These are phyloP conservation scores for Styela clava DNA, from an alignment of 23 tunicate genomes.

Conservation along the genomic window DNA sequence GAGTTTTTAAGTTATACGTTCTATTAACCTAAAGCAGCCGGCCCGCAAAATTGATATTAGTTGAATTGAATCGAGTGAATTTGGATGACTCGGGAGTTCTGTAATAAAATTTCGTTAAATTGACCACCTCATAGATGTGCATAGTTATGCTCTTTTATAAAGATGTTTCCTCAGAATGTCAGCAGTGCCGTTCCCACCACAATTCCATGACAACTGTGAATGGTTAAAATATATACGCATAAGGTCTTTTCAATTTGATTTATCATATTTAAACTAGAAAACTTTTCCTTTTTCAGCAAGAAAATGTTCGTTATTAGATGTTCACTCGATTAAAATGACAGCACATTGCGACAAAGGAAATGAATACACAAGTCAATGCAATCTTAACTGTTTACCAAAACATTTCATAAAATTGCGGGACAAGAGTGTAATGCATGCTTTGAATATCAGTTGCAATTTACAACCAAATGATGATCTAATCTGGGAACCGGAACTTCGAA, in stretches of 20 bases:
- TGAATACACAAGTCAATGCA: slow-evolving; percentile 8
- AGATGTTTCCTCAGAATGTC: too few species aligned
- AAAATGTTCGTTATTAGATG: background rate
- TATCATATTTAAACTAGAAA: too few species aligned
- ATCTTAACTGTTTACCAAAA: slow-evolving; percentile 1
- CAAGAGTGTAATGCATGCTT: background rate
- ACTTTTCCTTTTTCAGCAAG: too few species aligned
- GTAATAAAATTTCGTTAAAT: background rate
- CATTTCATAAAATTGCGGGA: slow-evolving; percentile 19
- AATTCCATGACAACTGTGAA: too few species aligned
- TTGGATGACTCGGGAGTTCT: background rate
- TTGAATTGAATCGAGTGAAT: too few species aligned
- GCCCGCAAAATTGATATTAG: too few species aligned
- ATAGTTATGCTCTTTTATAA: too few species aligned
- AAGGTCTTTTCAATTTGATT: too few species aligned
- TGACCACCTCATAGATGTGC: too few species aligned
- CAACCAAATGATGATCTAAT: background rate
- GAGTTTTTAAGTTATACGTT: background rate
- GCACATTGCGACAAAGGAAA: slow-evolving; percentile 2
- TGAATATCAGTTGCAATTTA: slow-evolving; percentile 1
- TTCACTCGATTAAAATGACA: background rate
- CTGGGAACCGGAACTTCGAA: slow-evolving; percentile 9
- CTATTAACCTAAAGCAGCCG: too few species aligned
- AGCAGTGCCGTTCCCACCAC: too few species aligned
- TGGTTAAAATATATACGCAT: too few species aligned